These are phyloP conservation scores for Cladorhizidae sp. DNA, from an alignment of 37 sponge, comb jelly and placozoan species.

Conservation along the genomic window DNA sequence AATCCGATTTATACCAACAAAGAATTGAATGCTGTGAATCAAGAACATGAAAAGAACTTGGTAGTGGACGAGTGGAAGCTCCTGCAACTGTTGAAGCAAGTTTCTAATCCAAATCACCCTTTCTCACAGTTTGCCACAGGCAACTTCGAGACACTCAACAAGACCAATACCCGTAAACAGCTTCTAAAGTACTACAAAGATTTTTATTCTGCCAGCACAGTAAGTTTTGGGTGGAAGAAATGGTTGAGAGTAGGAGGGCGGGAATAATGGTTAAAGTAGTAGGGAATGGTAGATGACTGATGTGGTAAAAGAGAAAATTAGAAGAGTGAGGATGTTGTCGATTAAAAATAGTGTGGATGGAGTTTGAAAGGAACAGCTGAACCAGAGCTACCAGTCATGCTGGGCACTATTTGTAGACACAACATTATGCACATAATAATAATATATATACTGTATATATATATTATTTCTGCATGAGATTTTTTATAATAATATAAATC, in stretches of 20 bases:
- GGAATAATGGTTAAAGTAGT: neutral
- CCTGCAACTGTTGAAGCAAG: constrained; percentile 73
- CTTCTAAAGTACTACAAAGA: constrained; percentile 50
- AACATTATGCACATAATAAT: too few relatives aligned
- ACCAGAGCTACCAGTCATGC: too few relatives aligned
- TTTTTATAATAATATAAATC: too few relatives aligned
- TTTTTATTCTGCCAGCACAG: constrained; percentile 73
- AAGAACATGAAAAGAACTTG: constrained; percentile 83
- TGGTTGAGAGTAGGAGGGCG: too few relatives aligned
- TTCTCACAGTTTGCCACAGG: constrained; percentile 75
- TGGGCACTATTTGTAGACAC: too few relatives aligned
- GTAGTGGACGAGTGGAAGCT: constrained; percentile 60
- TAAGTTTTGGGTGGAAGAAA: constrained; percentile 18
- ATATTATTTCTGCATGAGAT: too few relatives aligned
- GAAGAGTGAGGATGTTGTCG: too few relatives aligned
- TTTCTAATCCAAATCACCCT: constrained; percentile 67
- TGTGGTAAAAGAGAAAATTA: too few relatives aligned
- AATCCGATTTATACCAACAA: constrained; percentile 29
- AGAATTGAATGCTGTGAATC: constrained; percentile 89
- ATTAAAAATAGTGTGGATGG: too few relatives aligned
- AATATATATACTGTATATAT: too few relatives aligned
- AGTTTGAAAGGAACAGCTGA: too few relatives aligned
- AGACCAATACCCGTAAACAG: constrained; percentile 11
- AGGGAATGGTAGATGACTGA: neutral
- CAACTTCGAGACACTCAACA: constrained; percentile 62